phyloP scores from a whole-genome alignment of 1,140 invertebrate genomes.

The Ceratosolen fusciceps region DNA sequence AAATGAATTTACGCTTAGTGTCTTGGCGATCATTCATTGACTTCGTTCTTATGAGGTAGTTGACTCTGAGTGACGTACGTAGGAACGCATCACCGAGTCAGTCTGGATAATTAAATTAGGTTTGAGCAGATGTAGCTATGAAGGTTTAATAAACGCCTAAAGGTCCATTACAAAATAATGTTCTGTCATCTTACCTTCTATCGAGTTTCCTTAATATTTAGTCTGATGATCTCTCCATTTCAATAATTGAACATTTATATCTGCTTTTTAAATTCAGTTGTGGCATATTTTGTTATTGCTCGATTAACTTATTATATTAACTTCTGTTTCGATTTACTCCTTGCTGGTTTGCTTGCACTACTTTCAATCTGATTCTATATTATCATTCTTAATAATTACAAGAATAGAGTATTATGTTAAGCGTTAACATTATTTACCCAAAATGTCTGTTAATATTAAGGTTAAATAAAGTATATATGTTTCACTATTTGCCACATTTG shows the following conservation, averaged over 20 bases:
- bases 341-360: no score
- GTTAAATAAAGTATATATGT: neutral
- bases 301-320: no score
- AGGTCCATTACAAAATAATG: constrained; percentile 39
- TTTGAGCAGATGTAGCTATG: constrained; percentile 24
- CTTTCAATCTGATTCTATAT: no score
- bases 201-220: constrained; percentile 15
- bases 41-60: neutral
- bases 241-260: neutral
- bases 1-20: no score
- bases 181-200: constrained; percentile 13
- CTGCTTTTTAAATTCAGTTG: constrained; percentile 50
- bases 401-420: no score
- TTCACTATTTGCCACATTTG: no score
- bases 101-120: constrained; percentile 22
- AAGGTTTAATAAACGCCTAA: constrained; percentile 26
- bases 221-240: neutral
- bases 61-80: neutral
- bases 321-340: no score
- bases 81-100: neutral
- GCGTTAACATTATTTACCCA: no score
- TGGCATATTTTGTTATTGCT: no score
- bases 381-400: no score
- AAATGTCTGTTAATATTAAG: neutral
- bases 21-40: neutral